Percentiles rank a stretch among this genome's conserved stretches.
Conservation (phyloP, 2,888 invertebrate species). For the Leptinotarsa haldemani region DNA sequence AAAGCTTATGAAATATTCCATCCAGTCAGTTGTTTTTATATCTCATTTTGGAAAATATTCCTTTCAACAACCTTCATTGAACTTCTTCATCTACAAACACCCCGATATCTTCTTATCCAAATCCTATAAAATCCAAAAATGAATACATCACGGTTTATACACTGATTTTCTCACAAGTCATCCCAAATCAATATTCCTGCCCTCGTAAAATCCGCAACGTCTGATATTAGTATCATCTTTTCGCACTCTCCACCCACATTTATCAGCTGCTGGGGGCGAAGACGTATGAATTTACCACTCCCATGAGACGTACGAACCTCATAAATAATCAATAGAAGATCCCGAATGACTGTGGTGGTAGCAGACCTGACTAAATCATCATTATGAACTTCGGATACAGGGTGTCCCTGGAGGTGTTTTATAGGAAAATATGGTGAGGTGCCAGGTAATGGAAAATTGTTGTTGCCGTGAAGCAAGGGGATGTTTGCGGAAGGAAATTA, state of each 20-base stretch:
- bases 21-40: no score
- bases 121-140: conserved; percentile 4
- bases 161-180: conserved; percentile 38
- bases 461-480: no score
- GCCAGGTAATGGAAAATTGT: conserved; percentile 32
- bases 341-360: conserved; percentile 48
- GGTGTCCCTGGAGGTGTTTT: conserved; percentile 24
- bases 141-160: conserved; percentile 30
- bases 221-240: conserved; percentile 60
- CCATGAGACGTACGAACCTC: conserved; percentile 55
- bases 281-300: conserved; percentile 59
- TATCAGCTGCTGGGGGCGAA: conserved; percentile 52
- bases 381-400: conserved; percentile 43
- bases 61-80: no score
- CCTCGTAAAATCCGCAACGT: conserved; percentile 52
- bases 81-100: background rate
- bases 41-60: no score
- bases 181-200: conserved; percentile 32
- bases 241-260: conserved; percentile 54
- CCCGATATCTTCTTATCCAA: background rate
- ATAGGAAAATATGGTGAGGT: conserved; percentile 30
- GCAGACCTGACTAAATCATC: conserved; percentile 43
- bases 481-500: no score
- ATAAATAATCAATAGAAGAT: conserved; percentile 60
- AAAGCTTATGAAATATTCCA: no score